Evolutionary conservation across 2,113 vertebrate genomes (phyloP).

Genomic region (Pelobates fuscus): DNA sequence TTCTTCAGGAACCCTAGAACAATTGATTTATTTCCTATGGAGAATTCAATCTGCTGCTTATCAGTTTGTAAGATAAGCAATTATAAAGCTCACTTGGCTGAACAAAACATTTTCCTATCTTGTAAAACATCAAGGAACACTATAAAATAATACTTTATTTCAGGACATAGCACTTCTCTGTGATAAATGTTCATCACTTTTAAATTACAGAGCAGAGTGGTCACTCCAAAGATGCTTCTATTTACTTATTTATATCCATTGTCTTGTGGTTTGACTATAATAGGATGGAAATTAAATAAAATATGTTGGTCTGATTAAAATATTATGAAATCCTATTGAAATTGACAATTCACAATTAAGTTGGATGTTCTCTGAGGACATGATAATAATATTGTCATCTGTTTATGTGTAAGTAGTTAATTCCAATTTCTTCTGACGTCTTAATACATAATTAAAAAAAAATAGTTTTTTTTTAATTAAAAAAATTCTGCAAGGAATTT

Average conservation of each 20-base stretch:
- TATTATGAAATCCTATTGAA: too few species aligned
- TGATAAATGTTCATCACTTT: constrained; percentile 49
- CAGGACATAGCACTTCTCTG: constrained; percentile 18
- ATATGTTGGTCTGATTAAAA: too few species aligned
- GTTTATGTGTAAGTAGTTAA: too few species aligned
- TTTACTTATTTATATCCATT: not conserved
- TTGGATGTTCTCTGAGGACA: too few species aligned
- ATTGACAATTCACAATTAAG: too few species aligned
- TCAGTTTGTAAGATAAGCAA: constrained; percentile 45
- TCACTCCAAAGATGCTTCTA: constrained; percentile 17
- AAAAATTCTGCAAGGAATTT: too few species aligned
- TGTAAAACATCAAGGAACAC: constrained; percentile 45
- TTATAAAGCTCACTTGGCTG: constrained; percentile 45
- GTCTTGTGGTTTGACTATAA: not conserved
- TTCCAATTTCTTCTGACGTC: too few species aligned
- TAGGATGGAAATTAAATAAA: not conserved
- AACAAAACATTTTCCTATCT: constrained; percentile 47
- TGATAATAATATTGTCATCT: too few species aligned
- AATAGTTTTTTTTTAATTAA: too few species aligned
- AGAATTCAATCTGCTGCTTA: constrained; percentile 48
- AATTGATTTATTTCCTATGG: constrained; percentile 48
- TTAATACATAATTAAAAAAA: too few species aligned
- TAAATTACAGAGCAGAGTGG: constrained; percentile 33
- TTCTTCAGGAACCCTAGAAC: constrained; percentile 36
- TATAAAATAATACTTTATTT: constrained; percentile 45